Base-by-base conservation (phyloP, 2,113 vertebrate genomes). In the Centropus bengalensis region DNA sequence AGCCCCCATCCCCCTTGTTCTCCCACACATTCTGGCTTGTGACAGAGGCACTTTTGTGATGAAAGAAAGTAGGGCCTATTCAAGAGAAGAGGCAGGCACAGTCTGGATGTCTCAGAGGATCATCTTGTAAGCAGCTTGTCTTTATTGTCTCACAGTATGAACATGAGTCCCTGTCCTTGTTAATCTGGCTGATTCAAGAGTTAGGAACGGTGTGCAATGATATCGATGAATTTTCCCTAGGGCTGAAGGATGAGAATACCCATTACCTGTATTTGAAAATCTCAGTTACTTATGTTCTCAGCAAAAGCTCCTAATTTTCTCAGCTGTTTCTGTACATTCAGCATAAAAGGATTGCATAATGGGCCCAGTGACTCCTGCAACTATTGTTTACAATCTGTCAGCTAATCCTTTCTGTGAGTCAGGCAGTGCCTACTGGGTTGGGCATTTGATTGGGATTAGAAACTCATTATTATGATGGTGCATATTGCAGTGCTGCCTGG, bases 261-360 rank as follows among this genome's bases (percentile, higher is more conserved):
- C 56, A 70, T 91, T 82, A 82, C 3, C 11, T 75, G 5, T 3
- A 80, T 47, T 88, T 80, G 26, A 94, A 91, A 88, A 60, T 55
- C 59, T 86, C 45, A 69, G 75, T 85, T 92, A 68, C 18, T 90
- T 94, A 33, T 47, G 54, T 84, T 95, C 86, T 95, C 79, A 95
- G 68, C 71, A 80, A 83, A 89, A 89, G 26, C 30, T 82, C 32
- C 71, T 64, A 51, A 85, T 91, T 91, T 95, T 91, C 93, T 91
- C 91, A 91, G n/a, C 70, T 94, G 32, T 82, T 95, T 92, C 67
- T 80, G 59, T 85, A 44, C 63, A 77, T 52, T 97, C 89, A 94
- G 94, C 94, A 94, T 78, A 88, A 95, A 94, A 96, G 36, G 58
- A 74, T 94, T 96, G 85, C 80, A 47, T 85, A 93, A 94, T 52